Evolutionary conservation across 2,888 invertebrate genomes (phyloP).

Genomic region (Cyclophora albipunctata): DNA sequence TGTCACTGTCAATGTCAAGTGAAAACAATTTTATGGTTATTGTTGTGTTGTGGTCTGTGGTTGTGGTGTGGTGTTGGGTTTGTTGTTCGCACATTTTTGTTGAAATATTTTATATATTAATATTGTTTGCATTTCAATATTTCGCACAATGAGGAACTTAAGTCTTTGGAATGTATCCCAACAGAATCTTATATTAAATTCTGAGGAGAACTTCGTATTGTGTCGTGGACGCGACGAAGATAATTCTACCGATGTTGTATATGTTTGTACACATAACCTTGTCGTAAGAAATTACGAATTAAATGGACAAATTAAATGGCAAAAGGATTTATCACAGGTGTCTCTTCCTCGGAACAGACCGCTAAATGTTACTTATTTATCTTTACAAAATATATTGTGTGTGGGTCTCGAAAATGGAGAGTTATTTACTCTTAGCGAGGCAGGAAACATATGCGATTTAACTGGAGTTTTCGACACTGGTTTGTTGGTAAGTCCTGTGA

Average conservation of each 20-base stretch:
- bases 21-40: no score
- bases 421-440: conserved; percentile 43
- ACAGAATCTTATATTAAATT: conserved; percentile 30
- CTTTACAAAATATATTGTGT: conserved; percentile 47
- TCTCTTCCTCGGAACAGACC: conserved; percentile 62
- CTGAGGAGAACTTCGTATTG: conserved; percentile 32
- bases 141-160: conserved; percentile 52
- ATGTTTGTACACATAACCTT: conserved; percentile 55
- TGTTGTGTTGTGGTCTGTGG: no score
- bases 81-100: no score
- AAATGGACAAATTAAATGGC: conserved; percentile 45
- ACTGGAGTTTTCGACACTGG: conserved; percentile 53
- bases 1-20: no score
- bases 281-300: conserved; percentile 41
- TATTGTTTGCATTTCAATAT: background rate
- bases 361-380: conserved; percentile 52
- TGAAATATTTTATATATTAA: no score
- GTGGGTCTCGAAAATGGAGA: conserved; percentile 59
- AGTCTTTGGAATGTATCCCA: conserved; percentile 47
- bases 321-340: conserved; percentile 38
- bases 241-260: conserved; percentile 43
- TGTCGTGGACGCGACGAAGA: conserved; percentile 52
- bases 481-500: conserved; percentile 40
- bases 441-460: conserved; percentile 37
- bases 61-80: no score